Base-by-base conservation (phyloP, 2,888 invertebrate species). In the Brachyptera risi region DNA sequence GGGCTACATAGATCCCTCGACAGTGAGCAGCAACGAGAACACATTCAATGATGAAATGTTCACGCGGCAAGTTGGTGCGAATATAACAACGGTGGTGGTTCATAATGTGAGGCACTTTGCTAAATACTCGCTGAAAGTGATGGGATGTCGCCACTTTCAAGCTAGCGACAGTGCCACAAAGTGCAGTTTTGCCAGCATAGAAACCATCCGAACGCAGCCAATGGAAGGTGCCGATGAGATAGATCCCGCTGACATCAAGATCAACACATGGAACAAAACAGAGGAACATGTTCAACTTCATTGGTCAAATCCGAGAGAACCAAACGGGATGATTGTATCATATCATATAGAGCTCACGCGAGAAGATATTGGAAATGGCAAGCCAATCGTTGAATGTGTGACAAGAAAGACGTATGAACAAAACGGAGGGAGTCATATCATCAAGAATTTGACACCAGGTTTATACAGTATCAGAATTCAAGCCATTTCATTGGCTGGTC, bases 391-490 rank as follows among this genome's bases (percentile, higher is more conserved):
- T 1, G 72, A 73, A 11, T 88, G 87, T 68, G 73, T 83, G 1
- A 75, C 80, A 0, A 71, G 74, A 26, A 68, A 68, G 26, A 64
- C 70, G 1, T 69, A 72, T 61, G 70, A 61, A 21, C 13, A 13
- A 15, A 26, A 23, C 1, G 49, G 56, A 1, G 47, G 40, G 9
- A 27, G 49, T 26, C 19, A 40, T 38, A 35, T 50, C n/a, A 35
- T 80, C 15, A 58, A 19, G 11, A 38, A 42, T 67, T 73, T 90
- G 35, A 77, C 80, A 40, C 79, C 91, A 37, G 94, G 94, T 24
- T 92, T 90, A 77, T 94, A 94, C 75, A 88, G 88, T 66, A 78
- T 93, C 54, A 80, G 81, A 66, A 81, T 96, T 13, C 82, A 83
- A 61, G 90, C 92, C 7, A 83, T 86, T 56, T 90, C 94, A 9